Percentiles rank a stretch among this genome's conserved stretches.
phyloP scores from a whole-genome alignment of 2,888 invertebrate species.

The Leptopterna dolabrata region DNA sequence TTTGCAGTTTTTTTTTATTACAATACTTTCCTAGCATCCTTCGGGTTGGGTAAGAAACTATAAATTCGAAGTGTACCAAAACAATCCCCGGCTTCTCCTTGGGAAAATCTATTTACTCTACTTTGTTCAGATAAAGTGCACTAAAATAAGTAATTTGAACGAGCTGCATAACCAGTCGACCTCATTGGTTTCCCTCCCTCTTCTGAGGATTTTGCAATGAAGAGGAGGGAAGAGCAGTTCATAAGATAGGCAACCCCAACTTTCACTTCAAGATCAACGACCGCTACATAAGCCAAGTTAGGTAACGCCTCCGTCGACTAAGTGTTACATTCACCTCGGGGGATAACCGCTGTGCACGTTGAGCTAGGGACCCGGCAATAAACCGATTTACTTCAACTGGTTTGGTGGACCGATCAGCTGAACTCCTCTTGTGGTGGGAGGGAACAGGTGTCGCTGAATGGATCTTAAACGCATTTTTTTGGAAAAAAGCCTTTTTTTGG shows the following conservation, averaged over 20 bases:
- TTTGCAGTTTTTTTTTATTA: too few species aligned
- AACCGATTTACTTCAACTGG: not conserved
- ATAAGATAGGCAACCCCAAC: slow-evolving; percentile 37
- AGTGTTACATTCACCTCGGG: slow-evolving; percentile 28
- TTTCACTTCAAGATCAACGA: slow-evolving; percentile 54
- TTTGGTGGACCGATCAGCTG: too few species aligned
- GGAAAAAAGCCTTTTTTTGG: too few species aligned
- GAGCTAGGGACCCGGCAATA: not conserved
- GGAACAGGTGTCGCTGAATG: too few species aligned
- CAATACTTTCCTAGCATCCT: too few species aligned
- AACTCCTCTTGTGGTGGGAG: too few species aligned
- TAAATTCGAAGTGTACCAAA: too few species aligned
- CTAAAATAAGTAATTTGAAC: not conserved
- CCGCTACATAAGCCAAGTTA: slow-evolving; percentile 51
- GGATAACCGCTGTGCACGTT: not conserved
- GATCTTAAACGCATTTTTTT: too few species aligned
- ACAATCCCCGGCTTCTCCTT: too few species aligned
- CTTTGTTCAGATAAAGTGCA: too few species aligned
- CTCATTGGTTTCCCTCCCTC: not conserved
- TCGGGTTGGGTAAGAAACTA: too few species aligned
- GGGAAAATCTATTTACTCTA: too few species aligned
- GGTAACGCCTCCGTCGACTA: slow-evolving; percentile 39
- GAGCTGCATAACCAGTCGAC: not conserved
- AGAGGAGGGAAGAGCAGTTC: slow-evolving; percentile 5
- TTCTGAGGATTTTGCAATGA: slow-evolving; percentile 12